Evolutionary conservation across 2,888 invertebrate species (phyloP).

Genomic region (Agrotis ipsilon): DNA sequence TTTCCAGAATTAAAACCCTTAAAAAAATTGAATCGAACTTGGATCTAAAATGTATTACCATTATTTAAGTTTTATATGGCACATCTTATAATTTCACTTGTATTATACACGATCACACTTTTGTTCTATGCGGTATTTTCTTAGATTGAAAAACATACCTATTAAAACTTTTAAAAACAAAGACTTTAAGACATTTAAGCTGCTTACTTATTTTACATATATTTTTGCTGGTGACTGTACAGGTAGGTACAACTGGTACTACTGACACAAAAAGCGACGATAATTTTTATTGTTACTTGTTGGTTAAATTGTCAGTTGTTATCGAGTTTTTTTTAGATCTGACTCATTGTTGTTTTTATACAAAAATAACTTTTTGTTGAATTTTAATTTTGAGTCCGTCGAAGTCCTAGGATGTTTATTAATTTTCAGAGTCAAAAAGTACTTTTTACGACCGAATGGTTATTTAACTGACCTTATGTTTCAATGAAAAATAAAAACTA

Average conservation of each 20-base stretch:
- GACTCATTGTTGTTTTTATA: constrained; percentile 23
- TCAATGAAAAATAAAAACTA: background rate
- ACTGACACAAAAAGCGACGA: constrained; percentile 22
- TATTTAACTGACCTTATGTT: constrained; percentile 2
- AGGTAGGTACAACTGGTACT: background rate
- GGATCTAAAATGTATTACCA: too few relatives aligned
- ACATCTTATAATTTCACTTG: too few relatives aligned
- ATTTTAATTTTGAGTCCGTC: constrained; percentile 5
- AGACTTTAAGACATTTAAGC: too few relatives aligned
- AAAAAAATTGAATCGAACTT: too few relatives aligned
- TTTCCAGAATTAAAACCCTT: too few relatives aligned
- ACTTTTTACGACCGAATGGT: background rate
- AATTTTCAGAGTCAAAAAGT: background rate
- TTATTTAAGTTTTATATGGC: too few relatives aligned
- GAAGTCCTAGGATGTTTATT: background rate
- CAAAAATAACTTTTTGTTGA: constrained; percentile 13
- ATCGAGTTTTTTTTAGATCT: constrained; percentile 15
- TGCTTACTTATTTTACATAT: background rate
- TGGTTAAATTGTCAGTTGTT: constrained; percentile 4
- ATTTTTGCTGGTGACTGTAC: background rate
- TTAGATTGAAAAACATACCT: too few relatives aligned
- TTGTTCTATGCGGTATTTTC: too few relatives aligned
- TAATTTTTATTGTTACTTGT: constrained; percentile 31
- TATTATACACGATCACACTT: too few relatives aligned
- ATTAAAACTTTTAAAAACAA: too few relatives aligned